Evolutionary conservation across 2,113 vertebrate genomes (phyloP), one percentile per base, ranked within the genome.

Genomic region (Marmota flaviventris): DNA sequence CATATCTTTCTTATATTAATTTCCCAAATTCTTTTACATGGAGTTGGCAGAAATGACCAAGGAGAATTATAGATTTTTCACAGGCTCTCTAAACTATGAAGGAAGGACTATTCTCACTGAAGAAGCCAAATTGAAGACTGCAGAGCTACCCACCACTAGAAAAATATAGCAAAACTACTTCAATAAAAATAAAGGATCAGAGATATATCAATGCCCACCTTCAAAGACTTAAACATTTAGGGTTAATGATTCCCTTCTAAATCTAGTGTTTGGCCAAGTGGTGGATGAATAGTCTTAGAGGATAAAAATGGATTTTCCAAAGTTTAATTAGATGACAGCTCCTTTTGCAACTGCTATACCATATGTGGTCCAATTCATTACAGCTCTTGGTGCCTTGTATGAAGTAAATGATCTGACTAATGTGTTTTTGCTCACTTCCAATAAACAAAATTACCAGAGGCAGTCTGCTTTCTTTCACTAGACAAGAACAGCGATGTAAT

Each of bases 311-410:
- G 56, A 89, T 95, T 96, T 96, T 94, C 25, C 79, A 75, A 97
- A 95, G 77, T 92, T 97, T 95, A 96, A 96, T 94, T 94, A 91
- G 82, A 96, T 65, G 63, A 22, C 75, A 65, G 73, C 89, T 92
- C 53, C 63, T 85, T 18, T 78, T 85, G 39, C 37, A 86, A 56
- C 18, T 90, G 86, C 73, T 78, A 16, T 27, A 75, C 48, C 27
- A 1, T 96, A 69, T 58, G 63, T 73, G 27, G 32, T 69, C 27
- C 45, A 86, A 85, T 65, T 45, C 85, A 89, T 75, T 93, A 94
- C 2, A 89, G 61, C 16, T 89, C 32, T 61, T 65, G 32, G 22
- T 93, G 69, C 45, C 45, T 91, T 79, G 27, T 81, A 37, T 82
- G n/a, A 91, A 96, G 88, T 51, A 85, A 91, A 37, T 56, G 82